Base-by-base conservation (phyloP, 2,113 vertebrate species). In the Silurus asotus region DNA sequence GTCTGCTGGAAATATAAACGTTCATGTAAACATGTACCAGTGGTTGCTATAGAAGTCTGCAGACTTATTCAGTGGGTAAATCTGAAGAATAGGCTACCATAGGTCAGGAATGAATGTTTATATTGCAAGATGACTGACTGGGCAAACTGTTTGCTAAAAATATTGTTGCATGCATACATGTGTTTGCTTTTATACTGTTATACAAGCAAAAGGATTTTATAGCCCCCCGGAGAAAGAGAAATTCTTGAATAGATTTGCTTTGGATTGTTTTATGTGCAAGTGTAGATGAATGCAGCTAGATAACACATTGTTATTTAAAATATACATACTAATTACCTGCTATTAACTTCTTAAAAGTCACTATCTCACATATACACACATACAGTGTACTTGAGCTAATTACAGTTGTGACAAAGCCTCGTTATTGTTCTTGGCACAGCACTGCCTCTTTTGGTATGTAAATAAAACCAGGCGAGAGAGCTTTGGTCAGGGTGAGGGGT, bases 401-500 rank as follows among this genome's bases (percentile, higher is more conserved):
- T 86, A 86, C 85, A 62, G 59, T 81, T 67, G 67, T 84, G 55
- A 90, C 84, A 70, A 78, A 88, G 88, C 55, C 48, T 88, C 81
- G 74, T 87, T 81, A 83, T 84, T 86, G 79, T 83, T 81, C 76
- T 84, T 82, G 85, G 79, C 87, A 87, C 87, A 88, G 88, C 69
- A 88, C 64, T 72, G 55, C 48, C 87, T 87, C 82, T 87, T 91
- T 92, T 90, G 88, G 81, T 89, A 91, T 93, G 91, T 90, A 90
- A 93, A 92, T 92, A 80, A 72, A 58, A 70, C 56, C 58, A 80
- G 78, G 53, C 86, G 82, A 59, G 59, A 86, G 82, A 80, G 70
- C 59, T 17, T 58, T 76, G 72, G 72, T 65, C 61, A 65, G 77
- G 37, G 51, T 75, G 37, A 64, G 65, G 70, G 56, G 62, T 85